Conservation (phyloP, 2,888 invertebrate species). For the Onchidella celtica region DNA sequence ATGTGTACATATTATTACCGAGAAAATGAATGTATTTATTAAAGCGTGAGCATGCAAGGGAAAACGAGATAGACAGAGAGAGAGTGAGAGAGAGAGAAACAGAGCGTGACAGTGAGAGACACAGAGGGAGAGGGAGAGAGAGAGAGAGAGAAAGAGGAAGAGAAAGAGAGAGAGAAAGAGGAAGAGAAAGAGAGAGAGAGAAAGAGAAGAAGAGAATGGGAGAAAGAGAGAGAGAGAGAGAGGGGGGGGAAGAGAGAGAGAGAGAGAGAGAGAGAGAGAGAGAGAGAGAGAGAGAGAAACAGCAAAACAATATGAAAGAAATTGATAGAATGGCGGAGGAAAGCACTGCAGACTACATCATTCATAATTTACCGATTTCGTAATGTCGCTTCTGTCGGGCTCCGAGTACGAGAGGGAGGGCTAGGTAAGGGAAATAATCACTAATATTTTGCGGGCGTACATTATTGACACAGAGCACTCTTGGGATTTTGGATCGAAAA, state of each 20-base stretch:
- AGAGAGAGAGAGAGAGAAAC: not conserved
- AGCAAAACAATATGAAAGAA: not conserved
- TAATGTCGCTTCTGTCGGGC: too few relatives aligned
- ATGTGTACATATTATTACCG: too few relatives aligned
- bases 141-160: slow-evolving; percentile 11
- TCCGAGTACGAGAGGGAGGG: too few relatives aligned
- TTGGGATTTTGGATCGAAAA: too few relatives aligned
- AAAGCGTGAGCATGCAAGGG: slow-evolving; percentile 26
- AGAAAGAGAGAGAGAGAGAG: not conserved
- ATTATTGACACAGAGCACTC: too few relatives aligned
- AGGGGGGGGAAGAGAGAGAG: not conserved
- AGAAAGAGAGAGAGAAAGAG: slow-evolving; percentile 14
- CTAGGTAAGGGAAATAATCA: too few relatives aligned
- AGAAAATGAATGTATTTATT: too few relatives aligned
- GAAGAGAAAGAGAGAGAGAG: slow-evolving; percentile 1
- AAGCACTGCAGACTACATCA: too few relatives aligned
- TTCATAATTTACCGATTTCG: too few relatives aligned
- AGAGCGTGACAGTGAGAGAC: slow-evolving; percentile 37
- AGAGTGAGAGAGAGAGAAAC: slow-evolving; percentile 28
- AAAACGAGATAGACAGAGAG: slow-evolving; percentile 39
- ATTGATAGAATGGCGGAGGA: not conserved
- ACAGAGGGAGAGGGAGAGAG: slow-evolving; percentile 16
- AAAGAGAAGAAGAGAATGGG: slow-evolving; percentile 12
- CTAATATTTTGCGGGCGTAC: too few relatives aligned
- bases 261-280: slow-evolving; percentile 16